Conservation (phyloP, 2,888 invertebrate genomes). For the Oegoconia quadripuncta region DNA sequence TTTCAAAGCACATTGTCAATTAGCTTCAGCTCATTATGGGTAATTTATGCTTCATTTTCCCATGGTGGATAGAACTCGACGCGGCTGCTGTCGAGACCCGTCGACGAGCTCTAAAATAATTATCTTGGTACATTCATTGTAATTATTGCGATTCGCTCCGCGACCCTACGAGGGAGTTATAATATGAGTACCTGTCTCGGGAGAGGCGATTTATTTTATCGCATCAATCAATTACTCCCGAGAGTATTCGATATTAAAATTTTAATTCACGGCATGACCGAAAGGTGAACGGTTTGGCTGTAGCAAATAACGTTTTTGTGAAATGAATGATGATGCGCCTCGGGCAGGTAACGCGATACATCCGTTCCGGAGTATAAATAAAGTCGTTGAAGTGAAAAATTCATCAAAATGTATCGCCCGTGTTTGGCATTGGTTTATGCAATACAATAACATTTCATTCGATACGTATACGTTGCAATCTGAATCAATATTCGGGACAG, state of each 20-base stretch:
- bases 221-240: slow-evolving; percentile 67
- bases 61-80: not conserved
- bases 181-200: slow-evolving; percentile 28
- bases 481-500: slow-evolving; percentile 10
- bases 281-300: slow-evolving; percentile 41
- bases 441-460: slow-evolving; percentile 25
- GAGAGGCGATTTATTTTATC: slow-evolving; percentile 58
- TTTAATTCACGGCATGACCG: slow-evolving; percentile 49
- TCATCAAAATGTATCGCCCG: slow-evolving; percentile 58
- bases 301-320: slow-evolving; percentile 58
- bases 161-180: slow-evolving; percentile 36
- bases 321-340: slow-evolving; percentile 60
- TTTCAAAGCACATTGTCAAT: too few species aligned
- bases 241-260: slow-evolving; percentile 55
- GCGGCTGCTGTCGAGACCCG: slow-evolving; percentile 20
- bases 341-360: slow-evolving; percentile 58
- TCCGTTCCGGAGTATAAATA: slow-evolving; percentile 59
- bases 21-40: too few species aligned
- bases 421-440: slow-evolving; percentile 40
- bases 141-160: slow-evolving; percentile 55
- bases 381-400: slow-evolving; percentile 65
- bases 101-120: slow-evolving; percentile 31
- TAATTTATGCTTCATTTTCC: too few species aligned
- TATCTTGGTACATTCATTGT: slow-evolving; percentile 36
- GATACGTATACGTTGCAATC: slow-evolving; percentile 21